Evolutionary conservation across 2,888 invertebrate genomes (phyloP).

Genomic region (Mactromeris polynyma): DNA sequence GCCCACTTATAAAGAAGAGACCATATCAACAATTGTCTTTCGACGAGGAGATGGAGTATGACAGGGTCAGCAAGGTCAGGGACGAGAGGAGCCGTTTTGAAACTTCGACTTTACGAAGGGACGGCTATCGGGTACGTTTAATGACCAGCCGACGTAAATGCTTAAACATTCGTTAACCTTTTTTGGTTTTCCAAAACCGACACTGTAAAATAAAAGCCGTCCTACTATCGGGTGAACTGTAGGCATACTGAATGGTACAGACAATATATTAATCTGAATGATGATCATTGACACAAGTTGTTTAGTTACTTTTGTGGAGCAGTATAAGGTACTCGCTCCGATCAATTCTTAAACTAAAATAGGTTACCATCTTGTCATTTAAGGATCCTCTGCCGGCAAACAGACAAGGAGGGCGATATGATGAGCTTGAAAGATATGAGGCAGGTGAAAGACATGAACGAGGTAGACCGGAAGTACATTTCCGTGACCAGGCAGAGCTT

Average conservation of each 20-base stretch:
- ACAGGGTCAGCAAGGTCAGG: not conserved
- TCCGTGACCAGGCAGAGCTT: not conserved
- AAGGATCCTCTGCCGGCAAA: slow-evolving; percentile 23
- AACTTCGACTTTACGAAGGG: slow-evolving; percentile 32
- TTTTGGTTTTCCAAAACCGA: too few relatives aligned
- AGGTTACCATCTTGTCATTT: not conserved
- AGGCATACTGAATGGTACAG: too few relatives aligned
- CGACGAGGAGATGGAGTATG: not conserved
- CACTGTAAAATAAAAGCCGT: too few relatives aligned
- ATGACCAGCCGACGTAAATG: not conserved
- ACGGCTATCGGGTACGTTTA: slow-evolving; percentile 33
- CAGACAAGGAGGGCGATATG: not conserved
- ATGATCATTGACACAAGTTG: too few relatives aligned
- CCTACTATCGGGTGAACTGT: too few relatives aligned
- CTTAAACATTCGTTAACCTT: too few relatives aligned
- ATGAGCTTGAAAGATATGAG: not conserved
- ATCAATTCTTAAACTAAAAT: not conserved
- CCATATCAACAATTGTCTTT: slow-evolving; percentile 14
- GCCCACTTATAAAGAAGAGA: not conserved
- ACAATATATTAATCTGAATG: too few relatives aligned
- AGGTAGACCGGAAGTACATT: not conserved
- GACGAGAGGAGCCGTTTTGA: slow-evolving; percentile 35
- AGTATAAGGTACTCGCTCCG: too few relatives aligned
- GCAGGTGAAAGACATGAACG: not conserved
- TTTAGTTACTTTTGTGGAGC: too few relatives aligned